Base-by-base conservation (phyloP, 2,113 vertebrate genomes). In the Salvator merianae region DNA sequence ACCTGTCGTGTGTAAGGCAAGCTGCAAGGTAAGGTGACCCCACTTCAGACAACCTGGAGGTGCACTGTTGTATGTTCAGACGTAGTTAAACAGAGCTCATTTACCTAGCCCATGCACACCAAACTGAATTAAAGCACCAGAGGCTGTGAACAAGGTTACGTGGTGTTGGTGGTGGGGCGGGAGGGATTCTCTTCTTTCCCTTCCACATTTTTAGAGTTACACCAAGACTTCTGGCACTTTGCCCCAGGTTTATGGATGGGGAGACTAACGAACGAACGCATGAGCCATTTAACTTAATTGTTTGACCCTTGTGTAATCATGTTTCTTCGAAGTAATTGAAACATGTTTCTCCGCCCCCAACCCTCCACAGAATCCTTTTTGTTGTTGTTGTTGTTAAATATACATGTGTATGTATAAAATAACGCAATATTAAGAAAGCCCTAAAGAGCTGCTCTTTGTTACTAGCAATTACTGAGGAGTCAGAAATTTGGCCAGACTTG, bases 401-500 rank as follows among this genome's bases (percentile, higher is more conserved):
- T 73, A 38, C 43, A 1, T 2, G 7, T 82, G 30, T 1, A 2
- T 59, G 55, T 59, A 18, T 59, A 16, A 87, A 68, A 38, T 0
- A 1, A 14, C 16, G 7, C 66, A 78, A 85, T 73, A 78, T 1
- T 4, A 86, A 62, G 66, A 82, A 79, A 94, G 38, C 65, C 50
- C 79, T 82, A 18, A 75, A 62, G 68, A 85, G 79, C 43, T 59
- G 72, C 62, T 76, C n/a, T 40, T 80, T 28, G n/a, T 22, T 66
- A 53, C 47, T n/a, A 34, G 71, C 28, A 53, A 68, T 8, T 40
- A 68, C 32, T 59, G 70, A 47, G 38, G 78, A 72, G 65, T 5
- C 86, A 34, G 76, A 89, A 92, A 80, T 38, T 73, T 71, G 26
- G 0, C 40, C 86, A 82, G 86, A 83, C 87, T 47, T 80, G 50